Evolutionary conservation across 1,140 invertebrate species (phyloP).

Genomic region (Ectropis grisescens): DNA sequence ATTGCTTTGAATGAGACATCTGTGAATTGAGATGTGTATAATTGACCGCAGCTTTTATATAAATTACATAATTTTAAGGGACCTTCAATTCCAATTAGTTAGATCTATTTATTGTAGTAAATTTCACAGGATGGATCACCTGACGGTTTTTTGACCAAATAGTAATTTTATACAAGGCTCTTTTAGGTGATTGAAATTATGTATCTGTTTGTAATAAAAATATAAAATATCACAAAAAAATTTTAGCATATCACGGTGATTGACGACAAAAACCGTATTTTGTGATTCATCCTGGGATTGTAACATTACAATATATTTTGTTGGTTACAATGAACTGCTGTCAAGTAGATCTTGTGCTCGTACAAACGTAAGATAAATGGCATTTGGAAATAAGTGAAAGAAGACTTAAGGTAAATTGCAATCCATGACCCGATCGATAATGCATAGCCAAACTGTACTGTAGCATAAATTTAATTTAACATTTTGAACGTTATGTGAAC

Average conservation of each 20-base stretch:
- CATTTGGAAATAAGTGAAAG: conserved; percentile 69
- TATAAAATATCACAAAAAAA: conserved; percentile 60
- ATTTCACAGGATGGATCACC: conserved; percentile 57
- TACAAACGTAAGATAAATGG: conserved; percentile 49
- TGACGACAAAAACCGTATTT: conserved; percentile 37
- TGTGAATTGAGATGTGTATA: conserved; percentile 22
- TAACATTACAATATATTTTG: conserved; percentile 64
- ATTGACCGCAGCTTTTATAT: conserved; percentile 59
- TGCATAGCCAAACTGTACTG: conserved; percentile 54
- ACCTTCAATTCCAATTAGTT: conserved; percentile 70
- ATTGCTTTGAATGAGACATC: too few relatives aligned
- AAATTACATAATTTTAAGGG: conserved; percentile 67
- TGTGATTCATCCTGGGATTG: conserved; percentile 46
- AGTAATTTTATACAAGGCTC: conserved; percentile 56
- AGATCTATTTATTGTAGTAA: conserved; percentile 68
- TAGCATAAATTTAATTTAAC: conserved; percentile 31
- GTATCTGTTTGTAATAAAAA: conserved; percentile 58
- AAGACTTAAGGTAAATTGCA: conserved; percentile 40
- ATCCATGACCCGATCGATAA: conserved; percentile 39
- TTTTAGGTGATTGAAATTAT: conserved; percentile 44
- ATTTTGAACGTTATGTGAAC: conserved; percentile 47
- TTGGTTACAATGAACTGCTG: conserved; percentile 58
- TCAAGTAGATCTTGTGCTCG: conserved; percentile 55
- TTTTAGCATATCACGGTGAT: conserved; percentile 60
- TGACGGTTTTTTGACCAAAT: conserved; percentile 60